Conservation (phyloP, 2,888 invertebrate species). For the Hylaea fasciaria region DNA sequence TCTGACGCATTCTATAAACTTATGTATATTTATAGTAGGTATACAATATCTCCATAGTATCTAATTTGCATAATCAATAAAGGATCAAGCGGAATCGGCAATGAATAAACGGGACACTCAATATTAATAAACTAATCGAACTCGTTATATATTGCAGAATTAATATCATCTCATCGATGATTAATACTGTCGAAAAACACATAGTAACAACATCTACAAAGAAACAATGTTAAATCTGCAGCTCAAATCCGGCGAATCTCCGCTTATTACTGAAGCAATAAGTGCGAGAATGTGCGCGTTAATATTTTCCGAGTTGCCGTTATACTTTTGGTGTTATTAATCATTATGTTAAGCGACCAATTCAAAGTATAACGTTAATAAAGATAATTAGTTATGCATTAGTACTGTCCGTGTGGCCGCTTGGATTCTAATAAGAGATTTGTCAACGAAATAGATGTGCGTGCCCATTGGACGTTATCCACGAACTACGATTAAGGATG, state of each 20-base stretch:
- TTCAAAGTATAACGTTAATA: conserved; percentile 65
- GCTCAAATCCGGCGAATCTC: conserved; percentile 5
- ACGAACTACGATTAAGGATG: neutral
- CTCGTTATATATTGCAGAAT: conserved; percentile 21
- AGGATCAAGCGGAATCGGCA: neutral
- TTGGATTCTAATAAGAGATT: conserved; percentile 71
- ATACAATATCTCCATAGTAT: conserved; percentile 5
- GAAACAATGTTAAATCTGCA: conserved; percentile 9
- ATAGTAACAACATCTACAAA: conserved; percentile 20
- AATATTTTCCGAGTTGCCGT: conserved; percentile 15
- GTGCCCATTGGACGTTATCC: conserved; percentile 54
- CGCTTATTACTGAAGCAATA: conserved; percentile 16
- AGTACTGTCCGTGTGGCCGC: conserved; percentile 70
- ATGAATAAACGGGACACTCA: conserved; percentile 20
- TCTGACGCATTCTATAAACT: too few species aligned
- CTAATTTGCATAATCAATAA: conserved; percentile 14
- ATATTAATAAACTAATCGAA: conserved; percentile 27
- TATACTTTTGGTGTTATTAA: conserved; percentile 37
- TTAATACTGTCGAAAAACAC: conserved; percentile 31
- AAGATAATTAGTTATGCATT: conserved; percentile 73
- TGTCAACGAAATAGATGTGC: conserved; percentile 66
- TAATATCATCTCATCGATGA: conserved; percentile 31
- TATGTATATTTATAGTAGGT: too few species aligned
- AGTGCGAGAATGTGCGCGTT: conserved; percentile 13
- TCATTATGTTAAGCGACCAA: conserved; percentile 59